A percentile compares a stretch with the other conserved stretches of the same genome.
These are phyloP conservation scores for Copsychus sechellarum DNA, from an alignment of 2,113 vertebrate genomes.

Conservation along the genomic window DNA sequence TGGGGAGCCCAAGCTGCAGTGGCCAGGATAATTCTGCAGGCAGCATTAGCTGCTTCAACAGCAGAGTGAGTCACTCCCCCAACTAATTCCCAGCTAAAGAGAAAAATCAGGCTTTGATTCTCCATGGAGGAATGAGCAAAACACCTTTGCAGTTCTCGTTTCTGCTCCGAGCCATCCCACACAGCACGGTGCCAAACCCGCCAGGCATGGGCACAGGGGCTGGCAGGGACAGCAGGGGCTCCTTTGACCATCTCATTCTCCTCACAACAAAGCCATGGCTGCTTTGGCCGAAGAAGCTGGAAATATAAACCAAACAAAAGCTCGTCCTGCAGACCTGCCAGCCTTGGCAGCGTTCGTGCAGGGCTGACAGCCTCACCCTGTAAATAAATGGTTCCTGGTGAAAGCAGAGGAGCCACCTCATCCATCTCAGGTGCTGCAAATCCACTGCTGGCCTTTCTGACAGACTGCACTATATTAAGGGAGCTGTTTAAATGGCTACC, in stretches of 20 bases:
- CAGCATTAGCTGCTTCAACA: not conserved
- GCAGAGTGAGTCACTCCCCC: not conserved
- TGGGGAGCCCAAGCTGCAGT: not conserved
- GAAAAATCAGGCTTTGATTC: not conserved
- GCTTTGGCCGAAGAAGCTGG: not conserved
- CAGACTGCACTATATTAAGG: not conserved
- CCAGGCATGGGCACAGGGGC: not conserved
- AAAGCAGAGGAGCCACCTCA: slow-evolving; percentile 1
- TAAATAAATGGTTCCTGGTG: slow-evolving; percentile 27
- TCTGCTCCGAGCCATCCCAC: not conserved
- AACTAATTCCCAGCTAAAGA: not conserved
- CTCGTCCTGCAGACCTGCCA: slow-evolving; percentile 16
- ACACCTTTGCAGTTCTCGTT: not conserved
- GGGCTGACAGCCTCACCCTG: slow-evolving; percentile 20
- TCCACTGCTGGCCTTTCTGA: not conserved
- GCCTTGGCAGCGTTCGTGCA: not conserved
- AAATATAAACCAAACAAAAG: not conserved
- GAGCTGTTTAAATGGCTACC: not conserved
- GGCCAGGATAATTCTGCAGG: not conserved
- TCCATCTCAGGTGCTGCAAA: slow-evolving; percentile 17
- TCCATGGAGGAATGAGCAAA: not conserved
- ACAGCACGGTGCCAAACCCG: not conserved
- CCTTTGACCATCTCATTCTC: not conserved
- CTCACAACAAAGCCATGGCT: not conserved
- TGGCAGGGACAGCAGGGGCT: not conserved